These are phyloP conservation scores for Brachirus orientalis DNA, from an alignment of 2,113 vertebrate species.

Conservation along the genomic window DNA sequence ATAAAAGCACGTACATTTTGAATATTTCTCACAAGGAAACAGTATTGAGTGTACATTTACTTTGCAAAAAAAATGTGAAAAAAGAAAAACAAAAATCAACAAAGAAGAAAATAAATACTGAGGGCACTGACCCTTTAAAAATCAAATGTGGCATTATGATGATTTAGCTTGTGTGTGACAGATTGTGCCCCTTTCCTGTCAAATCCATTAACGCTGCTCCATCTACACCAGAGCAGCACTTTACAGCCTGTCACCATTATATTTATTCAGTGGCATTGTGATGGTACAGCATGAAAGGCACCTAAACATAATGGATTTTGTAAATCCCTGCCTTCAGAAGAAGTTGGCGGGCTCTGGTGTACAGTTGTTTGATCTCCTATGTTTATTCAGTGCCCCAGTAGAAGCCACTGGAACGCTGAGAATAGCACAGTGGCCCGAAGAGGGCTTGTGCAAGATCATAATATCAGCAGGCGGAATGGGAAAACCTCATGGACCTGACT, in stretches of 20 bases:
- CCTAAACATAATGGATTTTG: slow-evolving; percentile 8
- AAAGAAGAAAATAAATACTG: too few relatives aligned
- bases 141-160: too few relatives aligned
- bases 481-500: not conserved
- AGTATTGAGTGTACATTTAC: too few relatives aligned
- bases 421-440: slow-evolving; percentile 2
- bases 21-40: too few relatives aligned
- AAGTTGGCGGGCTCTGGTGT: not conserved
- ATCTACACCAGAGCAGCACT: not conserved
- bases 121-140: too few relatives aligned
- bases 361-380: not conserved
- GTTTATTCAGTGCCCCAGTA: slow-evolving; percentile 1
- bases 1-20: too few relatives aligned
- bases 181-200: not conserved
- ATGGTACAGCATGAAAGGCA: not conserved
- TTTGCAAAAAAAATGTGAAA: too few relatives aligned
- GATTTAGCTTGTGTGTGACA: too few relatives aligned
- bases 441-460: not conserved
- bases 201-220: not conserved
- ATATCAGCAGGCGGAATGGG: slow-evolving; percentile 1
- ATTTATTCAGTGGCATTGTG: not conserved
- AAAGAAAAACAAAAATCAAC: too few relatives aligned
- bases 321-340: not conserved
- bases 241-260: not conserved
- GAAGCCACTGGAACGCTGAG: slow-evolving; percentile 2